These are phyloP conservation scores for Hydractinia echinata DNA, from an alignment of 30 jellyfish, hydroid and myxozoan genomes.

Conservation along the genomic window DNA sequence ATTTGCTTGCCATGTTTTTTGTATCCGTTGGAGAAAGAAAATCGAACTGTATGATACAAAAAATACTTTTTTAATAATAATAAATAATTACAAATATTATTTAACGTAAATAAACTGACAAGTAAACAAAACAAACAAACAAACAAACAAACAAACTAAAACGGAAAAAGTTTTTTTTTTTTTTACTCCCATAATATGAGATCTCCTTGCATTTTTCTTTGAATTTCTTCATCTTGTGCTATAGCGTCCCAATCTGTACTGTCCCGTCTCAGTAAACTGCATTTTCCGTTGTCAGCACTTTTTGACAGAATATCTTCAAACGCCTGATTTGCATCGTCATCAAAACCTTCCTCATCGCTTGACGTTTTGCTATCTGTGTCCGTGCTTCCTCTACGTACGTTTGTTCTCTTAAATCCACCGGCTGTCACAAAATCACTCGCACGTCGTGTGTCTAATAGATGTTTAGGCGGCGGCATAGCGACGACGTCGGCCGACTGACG, in stretches of 20 bases:
- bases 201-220: slow-evolving; percentile 31
- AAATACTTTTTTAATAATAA: too few relatives aligned
- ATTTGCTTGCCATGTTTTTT: too few relatives aligned
- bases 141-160: too few relatives aligned
- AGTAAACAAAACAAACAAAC: too few relatives aligned
- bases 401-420: neutral
- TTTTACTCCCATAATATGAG: slow-evolving; percentile 18
- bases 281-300: slow-evolving; percentile 16
- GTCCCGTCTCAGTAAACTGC: slow-evolving; percentile 18
- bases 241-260: slow-evolving; percentile 31
- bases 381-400: slow-evolving; percentile 14
- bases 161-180: too few relatives aligned
- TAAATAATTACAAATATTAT: too few relatives aligned
- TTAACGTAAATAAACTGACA: too few relatives aligned
- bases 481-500: neutral
- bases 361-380: slow-evolving; percentile 8
- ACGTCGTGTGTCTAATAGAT: slow-evolving; percentile 1
- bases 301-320: neutral
- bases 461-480: neutral
- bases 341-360: slow-evolving; percentile 18
- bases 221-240: slow-evolving; percentile 6
- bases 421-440: slow-evolving; percentile 23
- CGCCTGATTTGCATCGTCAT: slow-evolving; percentile 3
- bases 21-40: too few relatives aligned
- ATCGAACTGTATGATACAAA: too few relatives aligned